Conservation (phyloP, 2,888 invertebrate species). For the Theretra japonica region DNA sequence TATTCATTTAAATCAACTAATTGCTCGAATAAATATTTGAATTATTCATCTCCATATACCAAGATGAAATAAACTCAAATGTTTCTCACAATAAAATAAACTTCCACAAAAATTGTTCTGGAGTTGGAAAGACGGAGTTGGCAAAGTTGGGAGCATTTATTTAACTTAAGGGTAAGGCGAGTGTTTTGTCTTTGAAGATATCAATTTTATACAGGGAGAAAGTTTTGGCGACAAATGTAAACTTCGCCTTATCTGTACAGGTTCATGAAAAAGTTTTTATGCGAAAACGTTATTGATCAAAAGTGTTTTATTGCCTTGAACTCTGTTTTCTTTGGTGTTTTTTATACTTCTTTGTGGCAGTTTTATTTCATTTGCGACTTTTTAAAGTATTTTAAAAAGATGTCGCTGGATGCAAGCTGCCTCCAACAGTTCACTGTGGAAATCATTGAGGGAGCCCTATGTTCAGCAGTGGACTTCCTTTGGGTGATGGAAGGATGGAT, state of each 20-base stretch:
- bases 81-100: constrained; percentile 8
- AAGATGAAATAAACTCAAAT: constrained; percentile 1
- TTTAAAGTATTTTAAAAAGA: too few relatives aligned
- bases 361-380: background rate
- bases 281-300: constrained; percentile 2
- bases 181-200: constrained; percentile 48
- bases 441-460: too few relatives aligned
- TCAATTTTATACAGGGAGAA: constrained; percentile 44
- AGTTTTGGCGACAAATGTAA: constrained; percentile 38
- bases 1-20: too few relatives aligned
- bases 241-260: constrained; percentile 33
- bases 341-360: background rate
- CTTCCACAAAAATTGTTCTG: constrained; percentile 14
- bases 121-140: constrained; percentile 38
- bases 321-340: background rate
- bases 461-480: too few relatives aligned
- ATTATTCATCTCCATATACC: background rate
- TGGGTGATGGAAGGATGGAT: too few relatives aligned
- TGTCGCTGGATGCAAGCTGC: too few relatives aligned
- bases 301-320: background rate
- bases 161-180: constrained; percentile 38
- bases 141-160: constrained; percentile 40
- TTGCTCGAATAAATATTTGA: background rate
- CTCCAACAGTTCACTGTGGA: too few relatives aligned
- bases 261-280: constrained; percentile 13